Evolutionary conservation across 1,140 invertebrate genomes (phyloP).

Genomic region (Drosophila pallidifrons): DNA sequence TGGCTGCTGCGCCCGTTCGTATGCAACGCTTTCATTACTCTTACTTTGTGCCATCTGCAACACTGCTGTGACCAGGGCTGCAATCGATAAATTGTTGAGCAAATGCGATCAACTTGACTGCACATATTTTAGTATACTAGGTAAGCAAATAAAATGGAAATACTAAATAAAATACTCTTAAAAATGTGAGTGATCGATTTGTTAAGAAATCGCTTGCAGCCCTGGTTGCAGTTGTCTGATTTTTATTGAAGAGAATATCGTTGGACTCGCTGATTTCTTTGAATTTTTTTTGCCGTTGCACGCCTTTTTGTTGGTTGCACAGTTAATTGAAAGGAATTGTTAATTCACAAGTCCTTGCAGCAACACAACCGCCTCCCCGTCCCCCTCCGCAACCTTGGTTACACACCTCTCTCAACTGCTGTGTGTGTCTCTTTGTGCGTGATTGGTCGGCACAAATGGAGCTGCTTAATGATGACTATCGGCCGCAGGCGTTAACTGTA

Average conservation of each 20-base stretch:
- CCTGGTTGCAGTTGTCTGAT: constrained; percentile 59
- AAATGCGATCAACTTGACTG: too few species aligned
- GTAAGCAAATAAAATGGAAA: too few species aligned
- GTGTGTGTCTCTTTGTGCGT: constrained; percentile 61
- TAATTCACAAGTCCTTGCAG: constrained; percentile 65
- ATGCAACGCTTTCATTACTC: constrained; percentile 74
- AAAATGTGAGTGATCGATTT: neutral
- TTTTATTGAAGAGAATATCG: constrained; percentile 83
- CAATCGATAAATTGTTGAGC: neutral
- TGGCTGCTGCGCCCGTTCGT: constrained; percentile 44
- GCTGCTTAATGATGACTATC: constrained; percentile 49
- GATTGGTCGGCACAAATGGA: constrained; percentile 61
- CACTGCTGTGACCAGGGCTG: constrained; percentile 27
- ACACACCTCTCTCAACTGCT: neutral
- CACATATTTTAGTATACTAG: too few species aligned
- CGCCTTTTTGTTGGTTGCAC: constrained; percentile 68
- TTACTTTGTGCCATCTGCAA: constrained; percentile 38
- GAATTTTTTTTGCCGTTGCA: neutral
- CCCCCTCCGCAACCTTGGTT: neutral
- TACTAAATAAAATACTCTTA: neutral
- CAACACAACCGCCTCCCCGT: neutral
- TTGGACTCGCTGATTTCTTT: constrained; percentile 47
- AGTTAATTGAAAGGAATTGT: constrained; percentile 82
- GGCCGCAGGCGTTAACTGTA: constrained; percentile 33
- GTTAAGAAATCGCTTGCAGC: constrained; percentile 1